These are phyloP conservation scores for Onychostoma macrolepis DNA, from an alignment of 2,113 vertebrate genomes.

Conservation along the genomic window DNA sequence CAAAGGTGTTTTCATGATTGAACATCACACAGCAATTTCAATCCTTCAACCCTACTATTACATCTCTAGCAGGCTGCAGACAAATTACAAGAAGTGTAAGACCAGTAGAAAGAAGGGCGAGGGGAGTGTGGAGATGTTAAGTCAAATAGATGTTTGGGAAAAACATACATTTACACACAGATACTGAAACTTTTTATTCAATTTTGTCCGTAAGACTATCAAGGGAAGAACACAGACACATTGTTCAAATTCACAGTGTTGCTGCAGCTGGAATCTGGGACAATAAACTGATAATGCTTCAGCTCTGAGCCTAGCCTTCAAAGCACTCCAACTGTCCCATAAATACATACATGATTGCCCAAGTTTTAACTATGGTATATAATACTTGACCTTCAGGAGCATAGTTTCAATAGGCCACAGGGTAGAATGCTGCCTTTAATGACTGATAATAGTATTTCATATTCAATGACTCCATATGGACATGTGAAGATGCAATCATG, in stretches of 20 bases:
- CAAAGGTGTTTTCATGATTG: conserved; percentile 10
- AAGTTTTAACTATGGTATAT: neutral
- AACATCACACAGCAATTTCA: conserved; percentile 26
- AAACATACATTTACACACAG: neutral
- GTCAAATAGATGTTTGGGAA: conserved; percentile 10
- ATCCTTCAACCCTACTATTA: conserved; percentile 37
- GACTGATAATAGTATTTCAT: neutral
- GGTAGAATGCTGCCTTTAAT: neutral
- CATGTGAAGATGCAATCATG: neutral
- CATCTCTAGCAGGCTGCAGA: conserved; percentile 5
- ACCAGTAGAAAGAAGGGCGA: neutral
- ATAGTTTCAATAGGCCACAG: neutral
- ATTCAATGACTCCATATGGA: conserved; percentile 4
- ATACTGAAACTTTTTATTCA: neutral
- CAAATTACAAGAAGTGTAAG: neutral
- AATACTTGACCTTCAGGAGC: neutral
- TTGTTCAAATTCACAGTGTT: conserved; percentile 27
- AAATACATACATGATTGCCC: neutral
- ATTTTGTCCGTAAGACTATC: neutral
- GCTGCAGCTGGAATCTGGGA: conserved; percentile 9
- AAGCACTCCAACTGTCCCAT: conserved; percentile 5
- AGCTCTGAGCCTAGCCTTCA: conserved; percentile 10
- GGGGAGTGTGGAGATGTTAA: neutral
- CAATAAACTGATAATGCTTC: conserved; percentile 1
- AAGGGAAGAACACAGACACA: neutral